Conservation (phyloP, 2,888 invertebrate species). For the Pyrgus malvae region DNA sequence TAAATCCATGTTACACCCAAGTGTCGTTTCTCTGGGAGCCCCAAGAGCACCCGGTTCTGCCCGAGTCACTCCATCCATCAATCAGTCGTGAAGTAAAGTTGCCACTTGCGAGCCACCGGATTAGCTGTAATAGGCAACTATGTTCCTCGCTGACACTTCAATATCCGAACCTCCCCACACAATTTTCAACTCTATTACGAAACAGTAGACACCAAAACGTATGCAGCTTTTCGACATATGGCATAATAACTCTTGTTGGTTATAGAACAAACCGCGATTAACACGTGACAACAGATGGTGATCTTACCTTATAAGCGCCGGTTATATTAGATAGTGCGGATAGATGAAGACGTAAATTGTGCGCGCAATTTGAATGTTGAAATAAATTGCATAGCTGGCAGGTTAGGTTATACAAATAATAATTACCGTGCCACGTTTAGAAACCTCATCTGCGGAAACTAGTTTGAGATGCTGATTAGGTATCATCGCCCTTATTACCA, state of each 20-base stretch:
- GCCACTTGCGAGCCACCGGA: slow-evolving; percentile 56
- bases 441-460: slow-evolving; percentile 10
- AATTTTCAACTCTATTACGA: slow-evolving; percentile 46
- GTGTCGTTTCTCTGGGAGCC: slow-evolving; percentile 65
- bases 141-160: slow-evolving; percentile 43
- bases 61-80: slow-evolving; percentile 64
- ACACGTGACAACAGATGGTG: slow-evolving; percentile 55
- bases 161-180: slow-evolving; percentile 29
- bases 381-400: slow-evolving; percentile 20
- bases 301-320: slow-evolving; percentile 50
- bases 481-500: slow-evolving; percentile 23
- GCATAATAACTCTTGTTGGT: slow-evolving; percentile 47
- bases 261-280: slow-evolving; percentile 62
- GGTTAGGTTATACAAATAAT: slow-evolving; percentile 14
- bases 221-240: slow-evolving; percentile 41
- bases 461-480: slow-evolving; percentile 12
- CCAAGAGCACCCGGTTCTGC: slow-evolving; percentile 59
- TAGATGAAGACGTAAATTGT: slow-evolving; percentile 45
- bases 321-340: slow-evolving; percentile 42
- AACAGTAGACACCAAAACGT: slow-evolving; percentile 35
- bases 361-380: slow-evolving; percentile 30
- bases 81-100: slow-evolving; percentile 58
- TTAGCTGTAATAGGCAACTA: slow-evolving; percentile 57
- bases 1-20: no score
- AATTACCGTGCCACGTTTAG: slow-evolving; percentile 17